phyloP scores from a whole-genome alignment of 1,140 invertebrate species.

The Chymomyza costata region DNA sequence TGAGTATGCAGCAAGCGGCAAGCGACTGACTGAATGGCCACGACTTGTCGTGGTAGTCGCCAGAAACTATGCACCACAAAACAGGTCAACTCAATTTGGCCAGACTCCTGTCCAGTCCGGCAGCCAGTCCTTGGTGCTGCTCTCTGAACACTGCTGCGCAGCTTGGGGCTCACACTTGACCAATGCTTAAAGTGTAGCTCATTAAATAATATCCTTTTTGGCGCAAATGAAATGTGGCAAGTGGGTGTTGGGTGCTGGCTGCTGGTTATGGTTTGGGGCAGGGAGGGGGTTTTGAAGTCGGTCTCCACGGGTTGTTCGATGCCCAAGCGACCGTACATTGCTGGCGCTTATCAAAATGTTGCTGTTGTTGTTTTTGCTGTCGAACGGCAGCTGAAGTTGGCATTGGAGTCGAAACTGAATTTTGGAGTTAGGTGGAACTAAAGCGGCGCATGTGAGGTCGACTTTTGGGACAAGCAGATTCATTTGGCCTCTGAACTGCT shows the following conservation, averaged over 20 bases:
- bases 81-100: conserved; percentile 63
- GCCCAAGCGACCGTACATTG: conserved; percentile 3
- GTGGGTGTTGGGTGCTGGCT: not conserved
- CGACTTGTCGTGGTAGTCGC: not conserved
- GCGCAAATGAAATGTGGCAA: conserved; percentile 13
- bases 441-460: conserved; percentile 5
- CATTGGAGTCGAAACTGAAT: not conserved
- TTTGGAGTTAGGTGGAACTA: conserved; percentile 1
- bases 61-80: conserved; percentile 45
- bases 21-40: conserved; percentile 10
- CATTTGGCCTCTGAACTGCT: conserved; percentile 67
- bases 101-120: conserved; percentile 10
- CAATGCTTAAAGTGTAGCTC: conserved; percentile 66
- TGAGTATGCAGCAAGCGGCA: conserved; percentile 61
- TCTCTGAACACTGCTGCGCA: not conserved
- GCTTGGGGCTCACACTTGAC: conserved; percentile 11
- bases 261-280: not conserved
- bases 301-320: not conserved
- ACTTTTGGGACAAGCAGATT: conserved; percentile 40
- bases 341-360: conserved; percentile 64
- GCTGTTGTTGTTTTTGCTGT: conserved; percentile 40
- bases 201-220: conserved; percentile 72
- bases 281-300: not conserved
- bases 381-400: conserved; percentile 35
- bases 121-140: conserved; percentile 4